Evolutionary conservation across 2,113 vertebrate species (phyloP).

Genomic region (Uropsilus gracilis): DNA sequence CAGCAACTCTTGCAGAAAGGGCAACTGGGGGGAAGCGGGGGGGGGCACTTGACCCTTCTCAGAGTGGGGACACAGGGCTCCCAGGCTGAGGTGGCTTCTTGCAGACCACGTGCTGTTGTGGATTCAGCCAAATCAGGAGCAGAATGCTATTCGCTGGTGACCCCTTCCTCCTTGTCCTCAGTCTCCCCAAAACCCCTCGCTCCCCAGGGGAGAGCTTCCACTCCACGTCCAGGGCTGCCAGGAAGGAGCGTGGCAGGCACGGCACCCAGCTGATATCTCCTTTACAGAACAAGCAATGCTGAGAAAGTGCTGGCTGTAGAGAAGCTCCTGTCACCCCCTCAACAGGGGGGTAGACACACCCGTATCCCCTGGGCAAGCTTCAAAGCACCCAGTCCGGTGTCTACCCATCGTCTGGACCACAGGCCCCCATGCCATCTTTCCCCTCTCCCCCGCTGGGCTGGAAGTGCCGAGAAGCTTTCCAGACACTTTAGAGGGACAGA

Average conservation of each 20-base stretch:
- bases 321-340: slow-evolving; percentile 74
- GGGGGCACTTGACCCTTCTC: neutral
- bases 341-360: slow-evolving; percentile 68
- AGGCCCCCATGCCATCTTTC: neutral
- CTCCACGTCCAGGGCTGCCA: too few species aligned
- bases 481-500: neutral
- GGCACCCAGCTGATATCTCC: too few species aligned
- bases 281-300: too few species aligned
- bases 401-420: neutral
- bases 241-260: too few species aligned
- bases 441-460: neutral
- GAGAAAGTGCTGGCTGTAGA: too few species aligned
- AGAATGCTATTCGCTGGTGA: neutral
- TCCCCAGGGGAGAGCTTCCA: too few species aligned
- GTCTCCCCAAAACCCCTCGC: too few species aligned
- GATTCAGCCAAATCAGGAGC: neutral
- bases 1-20: neutral
- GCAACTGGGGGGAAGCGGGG: neutral
- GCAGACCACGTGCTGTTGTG: neutral
- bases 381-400: slow-evolving; percentile 49
- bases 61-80: neutral
- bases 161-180: too few species aligned
- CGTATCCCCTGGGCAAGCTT: slow-evolving; percentile 46
- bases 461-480: neutral
- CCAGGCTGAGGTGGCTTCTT: neutral